Percentiles rank a stretch among this genome's conserved stretches.
Conservation (phyloP, 2,797 vertebrate genomes). For the Enteromius thamalakanensis region DNA sequence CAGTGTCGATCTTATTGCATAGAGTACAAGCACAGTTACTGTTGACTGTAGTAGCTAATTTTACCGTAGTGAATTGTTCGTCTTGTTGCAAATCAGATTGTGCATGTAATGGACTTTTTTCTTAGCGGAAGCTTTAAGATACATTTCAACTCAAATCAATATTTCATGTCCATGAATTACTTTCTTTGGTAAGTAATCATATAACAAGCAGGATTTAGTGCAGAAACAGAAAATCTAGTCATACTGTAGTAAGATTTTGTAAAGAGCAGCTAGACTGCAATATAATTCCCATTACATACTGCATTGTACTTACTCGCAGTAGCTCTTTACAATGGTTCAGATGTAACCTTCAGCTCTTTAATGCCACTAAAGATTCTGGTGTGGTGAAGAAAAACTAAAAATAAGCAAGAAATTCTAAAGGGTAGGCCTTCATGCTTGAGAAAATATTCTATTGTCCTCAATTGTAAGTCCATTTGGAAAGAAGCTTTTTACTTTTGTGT, state of each 20-base stretch:
- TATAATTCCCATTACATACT: not conserved
- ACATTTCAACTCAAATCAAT: not conserved
- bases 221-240: not conserved
- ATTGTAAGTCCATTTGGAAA: not conserved
- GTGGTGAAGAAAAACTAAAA: not conserved
- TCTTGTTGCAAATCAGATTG: not conserved
- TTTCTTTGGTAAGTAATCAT: not conserved
- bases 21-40: not conserved
- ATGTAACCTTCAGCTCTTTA: slow-evolving; percentile 8
- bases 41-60: not conserved
- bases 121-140: not conserved
- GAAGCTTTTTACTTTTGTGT: not conserved
- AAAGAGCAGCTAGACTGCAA: not conserved
- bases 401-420: not conserved
- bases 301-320: not conserved
- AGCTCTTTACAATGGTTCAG: not conserved
- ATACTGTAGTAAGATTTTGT: not conserved
- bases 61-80: not conserved
- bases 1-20: not conserved
- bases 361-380: not conserved
- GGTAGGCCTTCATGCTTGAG: not conserved
- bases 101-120: not conserved
- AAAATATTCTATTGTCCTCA: not conserved
- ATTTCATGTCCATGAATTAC: not conserved
- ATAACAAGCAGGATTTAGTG: not conserved